These are phyloP conservation scores for Muscicapa comitata DNA, from an alignment of 2,797 vertebrate genomes.

Conservation along the genomic window DNA sequence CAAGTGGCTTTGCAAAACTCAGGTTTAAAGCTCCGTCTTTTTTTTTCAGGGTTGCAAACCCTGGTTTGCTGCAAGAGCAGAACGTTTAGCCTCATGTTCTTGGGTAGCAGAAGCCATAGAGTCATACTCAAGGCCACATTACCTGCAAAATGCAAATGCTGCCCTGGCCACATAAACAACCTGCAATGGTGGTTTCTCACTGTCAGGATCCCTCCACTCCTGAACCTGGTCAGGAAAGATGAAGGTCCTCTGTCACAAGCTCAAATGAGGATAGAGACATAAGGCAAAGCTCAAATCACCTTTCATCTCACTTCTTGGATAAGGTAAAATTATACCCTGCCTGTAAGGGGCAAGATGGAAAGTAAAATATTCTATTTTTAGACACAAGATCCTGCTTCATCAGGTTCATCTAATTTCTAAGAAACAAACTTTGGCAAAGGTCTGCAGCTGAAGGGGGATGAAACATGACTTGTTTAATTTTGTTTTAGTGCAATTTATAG, in stretches of 20 bases:
- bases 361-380: constrained; percentile 38
- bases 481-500: not conserved
- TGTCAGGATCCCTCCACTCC: not conserved
- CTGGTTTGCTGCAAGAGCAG: not conserved
- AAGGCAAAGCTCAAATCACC: not conserved
- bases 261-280: not conserved
- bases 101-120: not conserved
- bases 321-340: constrained; percentile 4
- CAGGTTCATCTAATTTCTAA: constrained; percentile 40
- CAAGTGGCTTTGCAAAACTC: not conserved
- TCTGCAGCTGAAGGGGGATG: not conserved
- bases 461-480: constrained; percentile 24
- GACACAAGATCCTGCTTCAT: not conserved
- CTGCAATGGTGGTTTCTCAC: not conserved
- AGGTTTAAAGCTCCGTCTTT: not conserved
- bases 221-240: not conserved
- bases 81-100: accelerated
- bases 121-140: not conserved
- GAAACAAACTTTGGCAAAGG: constrained; percentile 29
- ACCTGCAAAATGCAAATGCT: not conserved
- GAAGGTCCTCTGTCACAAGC: not conserved
- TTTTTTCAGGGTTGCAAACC: not conserved
- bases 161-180: not conserved
- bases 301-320: constrained; percentile 8
- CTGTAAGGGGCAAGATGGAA: not conserved